Base-by-base conservation (phyloP, 1,140 invertebrate genomes). In the Colletes latitarsis region DNA sequence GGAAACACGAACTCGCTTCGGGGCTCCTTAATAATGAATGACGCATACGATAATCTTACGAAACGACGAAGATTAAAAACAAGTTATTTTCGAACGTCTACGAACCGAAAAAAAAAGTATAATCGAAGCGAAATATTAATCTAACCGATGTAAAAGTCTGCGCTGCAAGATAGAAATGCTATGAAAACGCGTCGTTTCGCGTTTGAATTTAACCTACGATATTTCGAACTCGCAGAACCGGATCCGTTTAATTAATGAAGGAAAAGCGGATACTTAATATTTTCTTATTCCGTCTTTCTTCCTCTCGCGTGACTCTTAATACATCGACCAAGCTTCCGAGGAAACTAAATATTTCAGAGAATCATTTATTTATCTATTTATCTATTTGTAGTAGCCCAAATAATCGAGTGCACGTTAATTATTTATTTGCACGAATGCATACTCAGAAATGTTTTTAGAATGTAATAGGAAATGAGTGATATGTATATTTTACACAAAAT, bases 191-290 rank as follows among this genome's bases (percentile, higher is more conserved):
- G 21, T 52, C 6, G 21, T 17, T 41, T 52, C 63, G 21, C 58
- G 60, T 52, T 19, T 19, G 9, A 60, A n/a, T 19, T 17, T 21
- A 62, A 77, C 43, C 21, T 77, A 55, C 62, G 66, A 52, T 53
- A 77, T 77, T 77, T 62, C 30, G 57, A 52, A 70, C 70, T 49
- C 52, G 30, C 46, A 60, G 14, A 62, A 77, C 66, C 66, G 46
- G 75, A 70, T 77, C 9, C 2, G 55, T 41, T 77, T 60, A 77
- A 77, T 77, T 49, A 69, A 58, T 21, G 43, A 30, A 19, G 6
- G 58, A 60, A 69, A 49, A 43, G 10, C 43, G 43, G 17, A 52
- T 60, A 60, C 19, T 10, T 15, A 46, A 69, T 68, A 68, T 58
- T 41, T n/a, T 57, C 8, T 19, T 19, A 41, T 43, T 14, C 21